Conservation (phyloP, 2,888 invertebrate genomes). For the Ptychoptera contaminata region DNA sequence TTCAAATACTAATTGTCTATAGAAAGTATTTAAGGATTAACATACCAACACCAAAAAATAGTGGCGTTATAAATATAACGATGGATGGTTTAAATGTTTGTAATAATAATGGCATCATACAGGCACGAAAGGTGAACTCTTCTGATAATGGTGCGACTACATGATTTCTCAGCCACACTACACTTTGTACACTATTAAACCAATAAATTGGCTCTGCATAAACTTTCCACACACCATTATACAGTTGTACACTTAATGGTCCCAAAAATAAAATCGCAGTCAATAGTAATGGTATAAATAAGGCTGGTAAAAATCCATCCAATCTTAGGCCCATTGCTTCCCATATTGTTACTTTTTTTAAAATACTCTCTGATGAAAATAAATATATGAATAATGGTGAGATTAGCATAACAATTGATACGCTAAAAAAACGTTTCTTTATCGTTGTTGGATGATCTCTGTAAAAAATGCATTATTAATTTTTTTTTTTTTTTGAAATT, state of each 20-base stretch:
- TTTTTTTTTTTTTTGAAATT: conserved; percentile 2
- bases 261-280: conserved; percentile 71
- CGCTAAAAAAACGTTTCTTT: conserved; percentile 75
- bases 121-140: conserved; percentile 89
- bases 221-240: conserved; percentile 43
- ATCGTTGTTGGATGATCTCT: conserved; percentile 83
- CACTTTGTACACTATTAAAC: conserved; percentile 51
- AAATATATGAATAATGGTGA: conserved; percentile 63
- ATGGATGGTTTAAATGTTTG: conserved; percentile 61
- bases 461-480: conserved; percentile 18
- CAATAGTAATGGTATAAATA: conserved; percentile 55
- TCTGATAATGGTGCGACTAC: conserved; percentile 86
- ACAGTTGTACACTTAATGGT: conserved; percentile 57
- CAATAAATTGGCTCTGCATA: conserved; percentile 51
- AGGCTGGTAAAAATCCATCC: conserved; percentile 56
- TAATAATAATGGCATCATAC: conserved; percentile 81
- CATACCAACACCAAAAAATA: conserved; percentile 66
- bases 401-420: conserved; percentile 61
- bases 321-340: conserved; percentile 60
- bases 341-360: conserved; percentile 45
- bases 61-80: conserved; percentile 69
- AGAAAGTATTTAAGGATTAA: background rate
- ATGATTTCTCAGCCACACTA: conserved; percentile 78
- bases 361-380: conserved; percentile 46
- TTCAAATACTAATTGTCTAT: background rate